Conservation (phyloP, 37 sponge, comb jelly and placozoan species). For the Mnemiopsis leidyi region DNA sequence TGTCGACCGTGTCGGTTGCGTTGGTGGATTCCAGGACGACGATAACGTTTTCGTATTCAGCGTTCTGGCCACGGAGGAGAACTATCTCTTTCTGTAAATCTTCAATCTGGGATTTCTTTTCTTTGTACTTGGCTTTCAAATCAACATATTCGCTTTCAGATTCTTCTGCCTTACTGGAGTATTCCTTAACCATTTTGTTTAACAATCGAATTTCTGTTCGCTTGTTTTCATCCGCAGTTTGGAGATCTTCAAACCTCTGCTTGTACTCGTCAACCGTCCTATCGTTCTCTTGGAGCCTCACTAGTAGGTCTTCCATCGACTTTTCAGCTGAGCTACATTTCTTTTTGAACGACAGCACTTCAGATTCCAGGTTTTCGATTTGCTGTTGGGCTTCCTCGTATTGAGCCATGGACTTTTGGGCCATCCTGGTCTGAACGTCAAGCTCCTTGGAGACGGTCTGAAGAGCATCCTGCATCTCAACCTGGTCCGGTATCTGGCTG, state of each 20-base stretch:
- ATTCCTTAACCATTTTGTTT: slow-evolving; percentile 51
- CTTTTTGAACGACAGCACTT: slow-evolving; percentile 18
- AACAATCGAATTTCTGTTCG: slow-evolving; percentile 3
- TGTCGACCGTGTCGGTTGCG: slow-evolving; percentile 27
- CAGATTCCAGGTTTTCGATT: not conserved
- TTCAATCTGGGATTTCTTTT: not conserved
- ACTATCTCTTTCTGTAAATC: slow-evolving; percentile 47
- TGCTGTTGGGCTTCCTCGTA: not conserved
- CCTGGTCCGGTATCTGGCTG: not conserved
- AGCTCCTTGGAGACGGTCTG: not conserved
- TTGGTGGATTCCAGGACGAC: slow-evolving; percentile 4
- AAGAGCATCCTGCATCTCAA: slow-evolving; percentile 12
- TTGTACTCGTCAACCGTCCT: slow-evolving; percentile 31
- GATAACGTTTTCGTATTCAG: slow-evolving; percentile 42
- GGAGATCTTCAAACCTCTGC: not conserved
- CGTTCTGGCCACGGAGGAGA: not conserved
- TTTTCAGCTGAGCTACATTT: not conserved
- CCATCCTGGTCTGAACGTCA: not conserved
- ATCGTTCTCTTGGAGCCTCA: not conserved
- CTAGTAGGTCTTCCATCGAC: not conserved
- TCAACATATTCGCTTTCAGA: not conserved
- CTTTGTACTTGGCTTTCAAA: not conserved
- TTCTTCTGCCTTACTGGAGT: not conserved
- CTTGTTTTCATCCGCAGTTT: slow-evolving; percentile 57
- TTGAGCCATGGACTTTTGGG: not conserved